Percentiles rank a stretch among this genome's conserved stretches.
Evolutionary conservation across 2,113 vertebrate genomes (phyloP).

Genomic region (Sylvia atricapilla): DNA sequence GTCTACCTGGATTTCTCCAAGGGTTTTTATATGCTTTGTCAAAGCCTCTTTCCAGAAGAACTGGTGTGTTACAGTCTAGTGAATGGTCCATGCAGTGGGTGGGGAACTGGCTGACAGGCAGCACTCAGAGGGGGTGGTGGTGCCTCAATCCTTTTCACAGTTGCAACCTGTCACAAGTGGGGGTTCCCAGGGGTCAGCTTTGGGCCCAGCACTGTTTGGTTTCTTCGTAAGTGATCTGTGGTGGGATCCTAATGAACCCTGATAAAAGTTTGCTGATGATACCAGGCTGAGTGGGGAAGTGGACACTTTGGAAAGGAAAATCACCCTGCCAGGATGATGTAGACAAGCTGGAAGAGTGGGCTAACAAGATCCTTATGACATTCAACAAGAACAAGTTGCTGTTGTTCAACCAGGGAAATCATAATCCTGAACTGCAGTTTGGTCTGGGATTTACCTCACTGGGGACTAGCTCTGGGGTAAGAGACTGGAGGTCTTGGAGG

Average conservation of each 20-base stretch:
- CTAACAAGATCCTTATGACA: neutral
- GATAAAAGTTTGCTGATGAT: too few relatives aligned
- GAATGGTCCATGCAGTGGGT: neutral
- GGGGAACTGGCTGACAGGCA: neutral
- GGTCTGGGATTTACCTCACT: neutral
- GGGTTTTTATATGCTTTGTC: neutral
- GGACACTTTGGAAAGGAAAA: neutral
- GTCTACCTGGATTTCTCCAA: neutral
- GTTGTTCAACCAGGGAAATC: neutral
- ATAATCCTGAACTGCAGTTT: too few relatives aligned
- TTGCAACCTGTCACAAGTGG: neutral
- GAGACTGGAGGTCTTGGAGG: accelerated
- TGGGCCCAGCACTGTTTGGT: neutral
- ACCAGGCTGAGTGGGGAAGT: neutral
- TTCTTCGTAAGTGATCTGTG: neutral
- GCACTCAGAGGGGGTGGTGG: neutral
- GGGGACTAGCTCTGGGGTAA: neutral
- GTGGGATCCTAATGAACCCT: neutral
- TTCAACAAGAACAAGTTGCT: neutral
- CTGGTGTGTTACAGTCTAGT: too few relatives aligned
- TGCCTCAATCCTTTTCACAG: neutral
- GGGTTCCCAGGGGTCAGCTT: neutral
- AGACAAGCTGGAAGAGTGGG: neutral
- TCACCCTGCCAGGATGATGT: neutral
- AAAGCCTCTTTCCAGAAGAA: neutral